Evolutionary conservation across 92 coral and sea anemone genomes (phyloP), one percentile per base, ranked within the genome.

Genomic region (Galaxea fascicularis): DNA sequence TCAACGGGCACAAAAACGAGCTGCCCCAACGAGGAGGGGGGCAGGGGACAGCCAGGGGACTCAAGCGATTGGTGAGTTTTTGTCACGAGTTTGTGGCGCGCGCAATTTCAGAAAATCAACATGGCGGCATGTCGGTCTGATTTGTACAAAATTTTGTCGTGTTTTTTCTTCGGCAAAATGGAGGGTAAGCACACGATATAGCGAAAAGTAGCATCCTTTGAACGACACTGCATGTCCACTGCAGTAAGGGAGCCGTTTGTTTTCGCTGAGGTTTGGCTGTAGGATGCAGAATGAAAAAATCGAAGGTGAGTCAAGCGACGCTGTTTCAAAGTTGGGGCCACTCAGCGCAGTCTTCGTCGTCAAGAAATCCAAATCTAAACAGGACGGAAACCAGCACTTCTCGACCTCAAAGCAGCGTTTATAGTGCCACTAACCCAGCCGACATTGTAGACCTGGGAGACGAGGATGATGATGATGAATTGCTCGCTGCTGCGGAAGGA

Each of bases 321-420:
- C 84, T 96, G 74, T 96, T 96, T 87, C 95, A 94, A 60, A 90
- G 94, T 66, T 96, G 98, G 98, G 95, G 93, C 10, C 89, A 53
- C n/a, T 52, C 85, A 66, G 90, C 82, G 13, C 87, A 71, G 27
- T 45, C 74, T 49, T 66, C 80, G 59, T 72, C 89, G 49, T 53
- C 79, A 10, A 68, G 89, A 65, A 74, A 15, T 70, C n/a, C 80
- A 47, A 79, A 78, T 18, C 64, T 64, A 21, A 35, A 65, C 77
- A 45, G 69, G 30, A 28, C 45, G 44, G 59, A 83, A 56, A 20
- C 77, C 60, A 64, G 68, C 80, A 54, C 54, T 41, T 26, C 71
- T 58, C 83, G 69, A 52, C 64, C 78, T 52, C 74, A 75, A 21
- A 14, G 39, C 79, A 77, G 46, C 7, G 72, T 71, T 1, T 35